Conservation (phyloP, 2,797 vertebrate species). For the Molothrus ater region DNA sequence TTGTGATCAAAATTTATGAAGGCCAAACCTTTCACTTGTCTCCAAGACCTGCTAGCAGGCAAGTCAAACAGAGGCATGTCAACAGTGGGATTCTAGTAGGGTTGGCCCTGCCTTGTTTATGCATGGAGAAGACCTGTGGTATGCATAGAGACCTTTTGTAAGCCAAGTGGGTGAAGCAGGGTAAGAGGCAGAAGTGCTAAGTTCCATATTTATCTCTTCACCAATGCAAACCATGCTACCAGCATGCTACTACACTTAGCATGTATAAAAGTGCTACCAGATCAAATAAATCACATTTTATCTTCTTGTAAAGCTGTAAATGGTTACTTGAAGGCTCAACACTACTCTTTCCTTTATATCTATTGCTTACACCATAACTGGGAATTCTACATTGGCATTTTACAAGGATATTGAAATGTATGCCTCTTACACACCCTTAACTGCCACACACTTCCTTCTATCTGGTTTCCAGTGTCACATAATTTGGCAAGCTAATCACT, state of each 20-base stretch:
- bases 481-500: not conserved
- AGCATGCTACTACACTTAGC: not conserved
- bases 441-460: not conserved
- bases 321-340: not conserved
- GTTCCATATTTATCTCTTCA: not conserved
- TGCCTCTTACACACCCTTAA: not conserved
- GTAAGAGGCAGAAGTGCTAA: not conserved
- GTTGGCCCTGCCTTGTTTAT: not conserved
- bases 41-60: not conserved
- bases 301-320: not conserved
- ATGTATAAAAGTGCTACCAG: not conserved
- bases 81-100: accelerated
- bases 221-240: not conserved
- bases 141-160: not conserved
- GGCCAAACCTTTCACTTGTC: not conserved
- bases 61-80: not conserved
- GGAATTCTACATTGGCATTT: not conserved
- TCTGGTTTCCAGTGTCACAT: not conserved
- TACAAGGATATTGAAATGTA: not conserved
- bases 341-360: not conserved
- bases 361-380: accelerated
- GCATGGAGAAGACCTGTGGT: accelerated
- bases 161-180: not conserved
- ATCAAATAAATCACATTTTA: not conserved
- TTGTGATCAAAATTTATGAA: not conserved